phyloP scores from a whole-genome alignment of 2,797 vertebrate genomes.

The Lacerta bilineata region DNA sequence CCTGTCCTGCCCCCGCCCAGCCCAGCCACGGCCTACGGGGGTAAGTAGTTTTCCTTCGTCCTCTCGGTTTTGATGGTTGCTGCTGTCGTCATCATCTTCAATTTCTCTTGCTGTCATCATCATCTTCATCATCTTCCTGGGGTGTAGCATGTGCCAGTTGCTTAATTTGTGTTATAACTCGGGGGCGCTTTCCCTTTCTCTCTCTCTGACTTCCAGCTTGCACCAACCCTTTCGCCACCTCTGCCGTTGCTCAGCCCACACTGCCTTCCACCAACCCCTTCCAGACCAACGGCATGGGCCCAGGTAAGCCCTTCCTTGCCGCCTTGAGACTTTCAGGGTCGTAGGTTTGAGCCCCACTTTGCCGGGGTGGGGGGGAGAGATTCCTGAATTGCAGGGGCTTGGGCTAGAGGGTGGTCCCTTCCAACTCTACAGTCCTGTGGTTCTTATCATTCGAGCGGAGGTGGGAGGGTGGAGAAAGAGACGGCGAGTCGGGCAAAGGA shows the following conservation, averaged over 20 bases:
- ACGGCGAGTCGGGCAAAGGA: neutral
- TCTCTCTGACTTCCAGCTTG: conserved; percentile 78
- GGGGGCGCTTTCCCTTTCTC: neutral
- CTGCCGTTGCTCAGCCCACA: conserved; percentile 76
- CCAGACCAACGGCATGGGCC: conserved; percentile 80
- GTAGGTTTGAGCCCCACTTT: too few relatives aligned
- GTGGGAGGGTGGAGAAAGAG: neutral
- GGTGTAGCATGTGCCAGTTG: too few relatives aligned
- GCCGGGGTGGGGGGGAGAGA: too few relatives aligned
- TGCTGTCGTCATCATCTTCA: too few relatives aligned
- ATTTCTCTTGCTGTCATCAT: too few relatives aligned
- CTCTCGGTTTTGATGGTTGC: too few relatives aligned
- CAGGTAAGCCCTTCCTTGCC: conserved; percentile 79
- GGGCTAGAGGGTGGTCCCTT: too few relatives aligned
- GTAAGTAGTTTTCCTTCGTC: conserved; percentile 52
- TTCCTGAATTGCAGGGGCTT: too few relatives aligned
- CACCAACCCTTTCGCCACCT: conserved; percentile 87
- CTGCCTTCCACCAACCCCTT: conserved; percentile 92
- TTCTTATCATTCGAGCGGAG: too few relatives aligned
- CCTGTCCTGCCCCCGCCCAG: neutral
- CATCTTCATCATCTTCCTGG: too few relatives aligned
- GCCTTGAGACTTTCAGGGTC: neutral
- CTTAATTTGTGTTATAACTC: too few relatives aligned
- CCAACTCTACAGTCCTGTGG: too few relatives aligned
- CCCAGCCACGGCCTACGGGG: conserved; percentile 64